phyloP scores from a whole-genome alignment of 2,113 vertebrate species.

The Oncorhynchus tshawytscha region DNA sequence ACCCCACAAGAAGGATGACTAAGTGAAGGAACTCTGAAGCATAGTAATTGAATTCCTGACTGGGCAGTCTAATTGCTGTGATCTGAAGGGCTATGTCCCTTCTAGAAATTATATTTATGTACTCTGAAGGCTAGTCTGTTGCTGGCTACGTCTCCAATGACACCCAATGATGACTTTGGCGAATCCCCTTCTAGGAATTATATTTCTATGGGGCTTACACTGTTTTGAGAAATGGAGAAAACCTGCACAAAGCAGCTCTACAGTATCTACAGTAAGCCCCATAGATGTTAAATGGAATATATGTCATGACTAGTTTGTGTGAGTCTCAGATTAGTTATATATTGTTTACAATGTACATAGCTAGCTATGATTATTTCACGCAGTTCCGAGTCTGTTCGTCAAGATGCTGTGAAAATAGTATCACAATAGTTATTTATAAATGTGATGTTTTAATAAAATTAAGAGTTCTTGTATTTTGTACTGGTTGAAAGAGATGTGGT shows the following conservation, averaged over 20 bases:
- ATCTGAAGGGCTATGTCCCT: too few species aligned
- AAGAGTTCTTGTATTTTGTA: neutral
- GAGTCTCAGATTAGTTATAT: neutral
- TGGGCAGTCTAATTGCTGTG: too few species aligned
- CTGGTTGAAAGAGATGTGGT: slow-evolving; percentile 1
- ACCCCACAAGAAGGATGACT: too few species aligned
- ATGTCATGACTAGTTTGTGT: neutral
- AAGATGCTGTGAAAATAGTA: neutral
- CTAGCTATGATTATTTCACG: neutral
- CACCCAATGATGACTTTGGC: too few species aligned
- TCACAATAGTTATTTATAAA: neutral
- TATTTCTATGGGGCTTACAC: too few species aligned
- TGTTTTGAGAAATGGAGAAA: neutral
- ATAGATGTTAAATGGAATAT: neutral
- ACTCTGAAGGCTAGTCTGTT: neutral
- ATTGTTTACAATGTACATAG: neutral
- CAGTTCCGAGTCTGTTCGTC: neutral
- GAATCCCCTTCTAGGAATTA: too few species aligned
- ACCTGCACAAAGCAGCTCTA: neutral
- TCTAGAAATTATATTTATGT: too few species aligned
- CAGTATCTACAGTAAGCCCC: neutral
- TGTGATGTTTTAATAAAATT: slow-evolving; percentile 12
- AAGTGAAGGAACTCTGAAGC: too few species aligned
- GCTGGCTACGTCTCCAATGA: neutral
- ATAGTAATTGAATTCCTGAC: too few species aligned